A percentile compares a stretch with the other conserved stretches of the same genome.
These are phyloP conservation scores for Paedocypris sp. DNA, from an alignment of 2,113 vertebrate genomes.

Conservation along the genomic window DNA sequence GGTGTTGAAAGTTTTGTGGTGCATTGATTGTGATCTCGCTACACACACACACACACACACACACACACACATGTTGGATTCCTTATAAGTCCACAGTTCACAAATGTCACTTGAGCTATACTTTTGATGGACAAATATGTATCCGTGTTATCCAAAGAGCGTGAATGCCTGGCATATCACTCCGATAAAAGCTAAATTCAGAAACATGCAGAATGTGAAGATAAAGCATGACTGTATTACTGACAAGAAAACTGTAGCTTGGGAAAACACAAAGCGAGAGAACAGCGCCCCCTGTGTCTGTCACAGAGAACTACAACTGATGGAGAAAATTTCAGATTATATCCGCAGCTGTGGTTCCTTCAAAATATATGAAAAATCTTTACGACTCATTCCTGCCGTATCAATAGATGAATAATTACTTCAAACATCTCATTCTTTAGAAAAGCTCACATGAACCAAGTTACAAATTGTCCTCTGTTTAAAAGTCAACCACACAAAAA, in stretches of 20 bases:
- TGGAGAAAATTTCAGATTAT: no score
- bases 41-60: not conserved
- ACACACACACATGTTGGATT: not conserved
- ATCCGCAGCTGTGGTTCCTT: no score
- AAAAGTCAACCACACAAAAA: no score
- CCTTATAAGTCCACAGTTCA: not conserved
- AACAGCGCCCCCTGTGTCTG: slow-evolving; percentile 46
- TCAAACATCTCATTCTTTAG: no score
- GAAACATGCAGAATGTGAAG: slow-evolving; percentile 6
- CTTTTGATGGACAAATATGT: slow-evolving; percentile 24
- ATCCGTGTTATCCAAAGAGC: slow-evolving; percentile 22
- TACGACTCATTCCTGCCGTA: no score
- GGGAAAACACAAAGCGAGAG: slow-evolving; percentile 29
- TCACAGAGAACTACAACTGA: slow-evolving; percentile 22
- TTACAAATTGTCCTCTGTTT: no score
- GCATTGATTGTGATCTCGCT: slow-evolving; percentile 9
- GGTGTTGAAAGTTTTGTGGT: slow-evolving; percentile 73
- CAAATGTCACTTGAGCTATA: slow-evolving; percentile 29
- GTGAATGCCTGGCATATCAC: slow-evolving; percentile 27
- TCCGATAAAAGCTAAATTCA: slow-evolving; percentile 21
- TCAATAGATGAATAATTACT: no score
- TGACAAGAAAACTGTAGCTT: slow-evolving; percentile 1
- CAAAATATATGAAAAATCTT: no score
- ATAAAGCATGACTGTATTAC: slow-evolving; percentile 19
- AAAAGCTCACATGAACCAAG: no score